These are phyloP conservation scores for Drosophila equinoxialis DNA, from an alignment of 1,140 invertebrate genomes.

Conservation along the genomic window DNA sequence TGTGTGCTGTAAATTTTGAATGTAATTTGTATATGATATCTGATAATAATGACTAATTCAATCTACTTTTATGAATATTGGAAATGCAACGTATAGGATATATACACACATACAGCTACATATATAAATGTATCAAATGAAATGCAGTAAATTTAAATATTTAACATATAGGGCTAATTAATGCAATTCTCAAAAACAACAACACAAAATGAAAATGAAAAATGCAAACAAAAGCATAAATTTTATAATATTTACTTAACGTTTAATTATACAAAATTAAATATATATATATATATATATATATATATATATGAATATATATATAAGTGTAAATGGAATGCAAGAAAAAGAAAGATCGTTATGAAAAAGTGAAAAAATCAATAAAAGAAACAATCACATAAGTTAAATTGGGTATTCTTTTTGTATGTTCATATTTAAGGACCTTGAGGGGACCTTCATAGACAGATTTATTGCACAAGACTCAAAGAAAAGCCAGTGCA, in stretches of 20 bases:
- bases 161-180: constrained; percentile 69
- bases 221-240: constrained; percentile 26
- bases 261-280: constrained; percentile 59
- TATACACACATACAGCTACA: not conserved
- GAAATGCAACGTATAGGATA: not conserved
- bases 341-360: constrained; percentile 55
- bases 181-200: constrained; percentile 63
- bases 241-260: constrained; percentile 80
- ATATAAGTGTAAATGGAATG: constrained; percentile 42
- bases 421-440: too few relatives aligned
- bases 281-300: constrained; percentile 38
- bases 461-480: too few relatives aligned
- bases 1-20: constrained; percentile 28
- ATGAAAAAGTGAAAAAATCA: constrained; percentile 65
- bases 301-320: constrained; percentile 38
- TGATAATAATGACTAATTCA: constrained; percentile 9
- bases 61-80: constrained; percentile 37
- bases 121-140: constrained; percentile 32
- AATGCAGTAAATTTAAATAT: constrained; percentile 59
- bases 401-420: not conserved
- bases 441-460: too few relatives aligned
- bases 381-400: constrained; percentile 74
- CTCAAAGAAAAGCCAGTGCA: too few relatives aligned
- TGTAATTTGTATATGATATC: constrained; percentile 36
- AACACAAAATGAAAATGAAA: not conserved